phyloP scores from a whole-genome alignment of 2,888 invertebrate species.

The Ennomos quercinarius region DNA sequence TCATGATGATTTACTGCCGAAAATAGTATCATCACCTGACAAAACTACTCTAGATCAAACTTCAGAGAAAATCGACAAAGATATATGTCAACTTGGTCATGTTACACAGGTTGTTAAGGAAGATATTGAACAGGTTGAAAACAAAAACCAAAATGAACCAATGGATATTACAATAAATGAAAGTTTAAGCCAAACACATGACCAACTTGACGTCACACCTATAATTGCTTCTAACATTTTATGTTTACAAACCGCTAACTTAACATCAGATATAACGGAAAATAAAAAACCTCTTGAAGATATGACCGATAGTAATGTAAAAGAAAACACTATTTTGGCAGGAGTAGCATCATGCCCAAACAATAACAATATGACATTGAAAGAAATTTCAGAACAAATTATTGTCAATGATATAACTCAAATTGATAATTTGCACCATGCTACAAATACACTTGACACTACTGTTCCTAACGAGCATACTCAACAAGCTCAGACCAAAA shows the following conservation, averaged over 20 bases:
- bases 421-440: slow-evolving; percentile 17
- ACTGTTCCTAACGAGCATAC: background rate
- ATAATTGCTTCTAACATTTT: too few relatives aligned
- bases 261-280: slow-evolving; percentile 8
- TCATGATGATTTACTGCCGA: too few relatives aligned
- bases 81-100: too few relatives aligned
- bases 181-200: too few relatives aligned
- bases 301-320: background rate
- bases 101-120: too few relatives aligned
- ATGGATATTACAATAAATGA: too few relatives aligned
- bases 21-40: too few relatives aligned
- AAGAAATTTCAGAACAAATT: slow-evolving; percentile 17
- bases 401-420: slow-evolving; percentile 20
- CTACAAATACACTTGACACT: background rate
- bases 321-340: slow-evolving; percentile 1
- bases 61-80: too few relatives aligned
- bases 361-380: background rate
- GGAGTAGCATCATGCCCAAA: slow-evolving; percentile 2
- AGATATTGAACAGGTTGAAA: too few relatives aligned
- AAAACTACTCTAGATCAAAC: too few relatives aligned
- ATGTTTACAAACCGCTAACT: background rate
- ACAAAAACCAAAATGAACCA: too few relatives aligned
- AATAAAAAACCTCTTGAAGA: background rate
- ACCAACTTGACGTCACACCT: too few relatives aligned
- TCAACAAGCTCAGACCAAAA: background rate